Conservation (phyloP, 2,113 vertebrate species). For the Sporophila hypoxantha region DNA sequence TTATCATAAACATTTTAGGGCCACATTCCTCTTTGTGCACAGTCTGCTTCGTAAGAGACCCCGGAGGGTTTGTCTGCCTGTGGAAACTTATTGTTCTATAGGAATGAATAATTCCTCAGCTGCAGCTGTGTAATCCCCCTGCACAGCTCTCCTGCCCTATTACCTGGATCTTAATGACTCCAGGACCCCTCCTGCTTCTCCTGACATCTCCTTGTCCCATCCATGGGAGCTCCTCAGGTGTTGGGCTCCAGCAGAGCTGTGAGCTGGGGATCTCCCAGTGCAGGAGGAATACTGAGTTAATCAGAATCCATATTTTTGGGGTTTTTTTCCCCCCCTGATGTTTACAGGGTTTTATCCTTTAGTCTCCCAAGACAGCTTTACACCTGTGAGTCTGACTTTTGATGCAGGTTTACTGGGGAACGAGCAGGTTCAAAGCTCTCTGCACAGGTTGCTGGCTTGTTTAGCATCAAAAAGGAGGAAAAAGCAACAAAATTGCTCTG, state of each 20-base stretch:
- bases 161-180: background rate
- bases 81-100: background rate
- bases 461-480: background rate
- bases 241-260: background rate
- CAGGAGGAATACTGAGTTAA: background rate
- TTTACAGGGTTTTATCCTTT: background rate
- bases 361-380: background rate
- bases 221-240: background rate
- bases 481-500: background rate
- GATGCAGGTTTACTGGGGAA: background rate
- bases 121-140: background rate
- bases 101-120: background rate
- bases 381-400: background rate
- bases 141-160: background rate
- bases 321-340: fast-evolving
- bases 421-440: background rate
- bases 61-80: background rate
- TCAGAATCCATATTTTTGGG: background rate
- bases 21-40: background rate
- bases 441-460: background rate
- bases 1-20: constrained; percentile 31
- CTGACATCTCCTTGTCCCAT: background rate
- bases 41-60: background rate
- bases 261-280: background rate
- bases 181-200: background rate